Base-by-base conservation (phyloP, 2,797 vertebrate species). In the Cirrhinus mrigala region DNA sequence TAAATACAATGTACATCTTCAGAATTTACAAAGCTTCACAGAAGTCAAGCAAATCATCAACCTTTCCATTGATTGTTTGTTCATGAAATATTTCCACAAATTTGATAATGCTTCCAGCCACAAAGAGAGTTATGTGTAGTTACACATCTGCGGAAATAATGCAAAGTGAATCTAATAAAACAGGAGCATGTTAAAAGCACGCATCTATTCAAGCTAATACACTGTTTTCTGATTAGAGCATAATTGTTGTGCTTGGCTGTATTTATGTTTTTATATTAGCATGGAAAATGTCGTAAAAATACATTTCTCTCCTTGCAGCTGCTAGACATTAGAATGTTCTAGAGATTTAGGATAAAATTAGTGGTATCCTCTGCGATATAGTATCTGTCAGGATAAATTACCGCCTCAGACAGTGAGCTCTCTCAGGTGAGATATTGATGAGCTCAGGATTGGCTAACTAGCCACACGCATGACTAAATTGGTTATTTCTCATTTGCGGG, bases 361-460 rank as follows among this genome's bases (percentile, higher is more conserved):
- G 40, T 69, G 29, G 50, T 52, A 58, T 71, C 73, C 64, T 44
- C 22, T 70, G 37, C 20, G 74, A 60, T 40, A 4, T 52, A 79
- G 54, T 46, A 56, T 83, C 46, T 79, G 74, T 83, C 81, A n/a
- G 56, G 27, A 70, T 83, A 64, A 86, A 86, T 73, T 64, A 86
- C 12, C n/a, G 3, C 68, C 33, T 46, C 54, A 54, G 64, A 82
- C 74, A 29, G 74, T 71, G 74, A 82, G 74, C 44, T 79, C 80
- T 66, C 81, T 79, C 64, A 82, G 74, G 85, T 73, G 74, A 78
- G 74, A 74, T 83, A 64, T 79, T 79, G 85, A 83, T 64, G 85
- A 78, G 29, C 77, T 66, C 29, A 48, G 75, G 66, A 64, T 79
- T 40, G 29, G 66, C 44, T 73, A 79, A 78, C 83, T 71, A 73